These are phyloP conservation scores for Leptinotarsa peninsularis DNA, from an alignment of 2,888 invertebrate genomes.

Conservation along the genomic window DNA sequence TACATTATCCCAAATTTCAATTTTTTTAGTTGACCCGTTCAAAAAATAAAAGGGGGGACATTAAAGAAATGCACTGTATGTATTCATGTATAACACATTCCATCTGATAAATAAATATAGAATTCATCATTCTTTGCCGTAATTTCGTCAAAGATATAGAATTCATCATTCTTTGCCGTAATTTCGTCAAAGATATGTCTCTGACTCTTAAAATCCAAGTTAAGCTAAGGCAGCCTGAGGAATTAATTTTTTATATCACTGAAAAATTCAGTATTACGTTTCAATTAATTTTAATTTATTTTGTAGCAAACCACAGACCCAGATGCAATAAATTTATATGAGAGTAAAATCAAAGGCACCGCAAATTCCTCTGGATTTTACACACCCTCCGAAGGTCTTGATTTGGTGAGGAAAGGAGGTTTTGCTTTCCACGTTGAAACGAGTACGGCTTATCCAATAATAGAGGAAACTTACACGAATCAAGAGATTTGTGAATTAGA, in stretches of 20 bases:
- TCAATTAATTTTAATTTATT: conserved; percentile 1
- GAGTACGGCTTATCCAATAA: conserved; percentile 76
- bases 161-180: too few species aligned
- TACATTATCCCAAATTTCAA: too few species aligned
- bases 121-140: too few species aligned
- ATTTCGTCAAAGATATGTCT: too few species aligned
- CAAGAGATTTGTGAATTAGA: conserved; percentile 76
- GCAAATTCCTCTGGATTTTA: conserved; percentile 66
- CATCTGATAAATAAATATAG: too few species aligned
- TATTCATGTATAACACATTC: too few species aligned
- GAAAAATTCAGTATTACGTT: not conserved
- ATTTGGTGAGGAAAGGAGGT: conserved; percentile 72
- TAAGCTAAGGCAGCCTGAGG: not conserved
- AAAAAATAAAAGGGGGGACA: too few species aligned
- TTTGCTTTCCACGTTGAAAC: conserved; percentile 80
- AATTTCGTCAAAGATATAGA: too few species aligned
- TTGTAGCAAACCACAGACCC: conserved; percentile 75
- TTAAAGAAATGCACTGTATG: too few species aligned
- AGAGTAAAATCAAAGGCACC: conserved; percentile 68
- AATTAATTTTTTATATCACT: not conserved
- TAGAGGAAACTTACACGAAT: conserved; percentile 74
- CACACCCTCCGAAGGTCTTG: conserved; percentile 70
- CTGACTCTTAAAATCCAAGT: too few species aligned
- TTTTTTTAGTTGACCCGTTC: too few species aligned
- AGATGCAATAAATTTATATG: conserved; percentile 71